Evolutionary conservation across 2,888 invertebrate species (phyloP).

Genomic region (Tribolium freemani): DNA sequence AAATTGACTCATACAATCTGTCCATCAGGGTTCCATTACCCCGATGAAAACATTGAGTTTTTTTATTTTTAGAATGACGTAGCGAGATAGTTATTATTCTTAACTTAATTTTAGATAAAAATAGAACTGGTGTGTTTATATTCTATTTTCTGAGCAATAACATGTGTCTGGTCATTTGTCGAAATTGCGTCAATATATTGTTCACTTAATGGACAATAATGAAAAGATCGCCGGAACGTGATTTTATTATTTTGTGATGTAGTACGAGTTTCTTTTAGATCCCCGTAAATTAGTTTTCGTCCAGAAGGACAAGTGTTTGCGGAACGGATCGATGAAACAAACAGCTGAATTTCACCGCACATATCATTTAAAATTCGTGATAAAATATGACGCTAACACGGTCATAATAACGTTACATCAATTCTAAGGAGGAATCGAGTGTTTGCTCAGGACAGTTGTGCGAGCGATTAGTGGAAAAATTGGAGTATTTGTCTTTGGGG

Average conservation of each 20-base stretch:
- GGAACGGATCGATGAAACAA: conserved; percentile 24
- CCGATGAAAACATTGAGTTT: not conserved
- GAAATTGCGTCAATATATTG: not conserved
- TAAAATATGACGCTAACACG: conserved; percentile 20
- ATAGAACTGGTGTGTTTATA: not conserved
- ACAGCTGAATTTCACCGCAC: conserved; percentile 4
- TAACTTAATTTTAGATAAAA: no score
- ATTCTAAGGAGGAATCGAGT: conserved; percentile 2
- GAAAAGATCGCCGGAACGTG: not conserved
- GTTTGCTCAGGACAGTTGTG: conserved; percentile 1
- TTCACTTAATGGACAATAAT: not conserved
- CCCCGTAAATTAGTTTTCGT: conserved; percentile 13
- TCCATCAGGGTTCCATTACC: not conserved
- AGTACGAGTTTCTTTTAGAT: not conserved
- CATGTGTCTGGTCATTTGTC: not conserved
- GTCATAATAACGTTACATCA: conserved; percentile 4
- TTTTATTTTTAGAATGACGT: no score
- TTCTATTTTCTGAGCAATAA: not conserved
- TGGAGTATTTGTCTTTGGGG: not conserved
- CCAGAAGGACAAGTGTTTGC: conserved; percentile 18
- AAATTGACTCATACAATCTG: not conserved
- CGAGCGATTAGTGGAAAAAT: not conserved
- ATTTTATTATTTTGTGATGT: conserved; percentile 7
- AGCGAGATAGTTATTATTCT: no score
- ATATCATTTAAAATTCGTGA: conserved; percentile 19